These are phyloP conservation scores for Scaptomyza parva DNA, from an alignment of 2,888 invertebrate genomes.

Conservation along the genomic window DNA sequence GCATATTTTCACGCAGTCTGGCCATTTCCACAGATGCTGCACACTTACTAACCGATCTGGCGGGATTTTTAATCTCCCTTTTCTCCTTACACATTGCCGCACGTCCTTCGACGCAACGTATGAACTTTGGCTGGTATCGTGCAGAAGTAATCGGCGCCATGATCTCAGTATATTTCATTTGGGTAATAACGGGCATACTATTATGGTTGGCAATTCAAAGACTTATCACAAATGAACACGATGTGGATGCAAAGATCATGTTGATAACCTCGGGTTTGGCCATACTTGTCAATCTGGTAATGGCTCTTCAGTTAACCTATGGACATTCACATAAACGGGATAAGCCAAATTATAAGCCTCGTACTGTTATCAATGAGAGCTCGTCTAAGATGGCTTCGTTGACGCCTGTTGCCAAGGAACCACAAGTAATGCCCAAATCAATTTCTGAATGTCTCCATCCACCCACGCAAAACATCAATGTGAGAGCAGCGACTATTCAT, in stretches of 20 bases:
- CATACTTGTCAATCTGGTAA: constrained; percentile 94
- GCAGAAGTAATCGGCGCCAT: constrained; percentile 98
- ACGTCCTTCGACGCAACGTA: constrained; percentile 83
- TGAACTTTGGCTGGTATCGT: constrained; percentile 97
- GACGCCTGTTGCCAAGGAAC: not conserved
- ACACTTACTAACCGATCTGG: constrained; percentile 62
- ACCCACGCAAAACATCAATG: constrained; percentile 59
- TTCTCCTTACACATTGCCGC: constrained; percentile 53
- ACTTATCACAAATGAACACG: constrained; percentile 91
- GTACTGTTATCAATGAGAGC: not conserved
- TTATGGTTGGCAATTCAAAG: constrained; percentile 96
- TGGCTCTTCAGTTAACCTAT: constrained; percentile 57
- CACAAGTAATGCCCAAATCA: constrained; percentile 27
- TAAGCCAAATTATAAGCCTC: constrained; percentile 10
- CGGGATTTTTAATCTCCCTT: constrained; percentile 64
- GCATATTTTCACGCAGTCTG: constrained; percentile 57
- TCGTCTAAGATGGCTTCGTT: not conserved
- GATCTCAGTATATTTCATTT: constrained; percentile 96
- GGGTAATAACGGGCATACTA: constrained; percentile 98
- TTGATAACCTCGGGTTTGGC: constrained; percentile 96
- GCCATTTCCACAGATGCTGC: constrained; percentile 74
- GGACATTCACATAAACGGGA: constrained; percentile 40
- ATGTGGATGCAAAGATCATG: constrained; percentile 94
- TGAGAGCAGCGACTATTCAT: constrained; percentile 64
- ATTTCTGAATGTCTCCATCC: constrained; percentile 21